These are phyloP conservation scores for Halichoeres trimaculatus DNA, from an alignment of 2,113 vertebrate species.

Conservation along the genomic window DNA sequence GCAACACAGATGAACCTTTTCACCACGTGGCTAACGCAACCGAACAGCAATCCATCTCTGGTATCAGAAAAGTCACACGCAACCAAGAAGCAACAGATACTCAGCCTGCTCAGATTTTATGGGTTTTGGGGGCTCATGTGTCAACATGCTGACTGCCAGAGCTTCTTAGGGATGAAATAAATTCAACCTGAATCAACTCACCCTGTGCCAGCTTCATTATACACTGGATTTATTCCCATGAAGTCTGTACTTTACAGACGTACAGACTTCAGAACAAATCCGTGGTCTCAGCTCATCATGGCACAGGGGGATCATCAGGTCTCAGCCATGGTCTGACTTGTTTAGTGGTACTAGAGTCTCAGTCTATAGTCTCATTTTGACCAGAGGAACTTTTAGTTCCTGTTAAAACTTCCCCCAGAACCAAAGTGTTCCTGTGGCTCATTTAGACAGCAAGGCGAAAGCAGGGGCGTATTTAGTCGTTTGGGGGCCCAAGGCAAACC, in stretches of 20 bases:
- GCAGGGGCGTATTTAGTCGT: no score
- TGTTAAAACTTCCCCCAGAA: no score
- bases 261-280: neutral
- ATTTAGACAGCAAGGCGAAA: no score
- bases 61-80: neutral
- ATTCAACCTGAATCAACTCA: neutral
- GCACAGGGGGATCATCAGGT: slow-evolving; percentile 5
- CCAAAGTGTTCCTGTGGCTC: no score
- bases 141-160: neutral
- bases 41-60: neutral
- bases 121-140: neutral
- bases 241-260: no score
- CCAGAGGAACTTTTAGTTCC: no score
- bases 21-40: slow-evolving; percentile 3
- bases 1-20: neutral
- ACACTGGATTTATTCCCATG: neutral
- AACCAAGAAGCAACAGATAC: slow-evolving; percentile 8
- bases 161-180: neutral
- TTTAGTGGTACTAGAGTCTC: slow-evolving; percentile 2
- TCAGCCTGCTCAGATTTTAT: neutral
- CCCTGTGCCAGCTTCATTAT: neutral
- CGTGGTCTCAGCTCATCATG: slow-evolving; percentile 8
- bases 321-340: neutral
- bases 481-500: no score
- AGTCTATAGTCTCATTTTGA: neutral